Percentiles rank a stretch among this genome's conserved stretches.
phyloP scores from a whole-genome alignment of 2,113 vertebrate genomes.

The Cercocebus atys region DNA sequence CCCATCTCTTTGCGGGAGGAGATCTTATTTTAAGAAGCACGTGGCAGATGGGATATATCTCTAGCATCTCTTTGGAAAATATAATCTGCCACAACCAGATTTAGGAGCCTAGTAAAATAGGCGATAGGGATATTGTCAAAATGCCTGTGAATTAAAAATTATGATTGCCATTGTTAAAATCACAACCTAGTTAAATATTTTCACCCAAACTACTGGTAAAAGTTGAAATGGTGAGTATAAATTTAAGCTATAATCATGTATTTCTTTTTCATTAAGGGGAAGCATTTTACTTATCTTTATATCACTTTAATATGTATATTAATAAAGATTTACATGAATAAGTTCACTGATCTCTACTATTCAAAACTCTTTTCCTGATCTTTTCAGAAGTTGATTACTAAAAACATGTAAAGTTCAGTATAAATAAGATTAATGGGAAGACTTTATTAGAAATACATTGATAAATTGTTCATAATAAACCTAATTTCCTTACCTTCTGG shows the following conservation, averaged over 20 bases:
- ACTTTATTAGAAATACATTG: not conserved
- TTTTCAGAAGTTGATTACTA: slow-evolving; percentile 31
- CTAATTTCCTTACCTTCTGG: slow-evolving; percentile 34
- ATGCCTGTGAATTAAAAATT: not conserved
- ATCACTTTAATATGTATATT: slow-evolving; percentile 17
- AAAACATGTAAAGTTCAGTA: not conserved
- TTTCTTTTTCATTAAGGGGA: not conserved
- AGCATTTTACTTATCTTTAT: slow-evolving; percentile 8
- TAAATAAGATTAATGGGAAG: slow-evolving; percentile 13
- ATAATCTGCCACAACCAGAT: not conserved
- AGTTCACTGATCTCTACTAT: not conserved
- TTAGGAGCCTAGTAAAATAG: not conserved
- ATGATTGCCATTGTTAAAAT: slow-evolving; percentile 1
- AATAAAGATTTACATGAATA: slow-evolving; percentile 15
- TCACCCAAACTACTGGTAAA: not conserved
- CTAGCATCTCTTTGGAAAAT: not conserved
- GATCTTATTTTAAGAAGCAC: not conserved
- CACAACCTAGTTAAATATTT: not conserved
- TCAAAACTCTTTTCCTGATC: not conserved
- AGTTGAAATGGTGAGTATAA: slow-evolving; percentile 11
- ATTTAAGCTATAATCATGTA: not conserved
- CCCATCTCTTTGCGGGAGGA: not conserved
- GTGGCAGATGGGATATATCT: not conserved
- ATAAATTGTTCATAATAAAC: slow-evolving; percentile 29
- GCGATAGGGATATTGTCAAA: not conserved